Base-by-base conservation (phyloP, 1,140 invertebrate genomes). In the Chelonus insularis region DNA sequence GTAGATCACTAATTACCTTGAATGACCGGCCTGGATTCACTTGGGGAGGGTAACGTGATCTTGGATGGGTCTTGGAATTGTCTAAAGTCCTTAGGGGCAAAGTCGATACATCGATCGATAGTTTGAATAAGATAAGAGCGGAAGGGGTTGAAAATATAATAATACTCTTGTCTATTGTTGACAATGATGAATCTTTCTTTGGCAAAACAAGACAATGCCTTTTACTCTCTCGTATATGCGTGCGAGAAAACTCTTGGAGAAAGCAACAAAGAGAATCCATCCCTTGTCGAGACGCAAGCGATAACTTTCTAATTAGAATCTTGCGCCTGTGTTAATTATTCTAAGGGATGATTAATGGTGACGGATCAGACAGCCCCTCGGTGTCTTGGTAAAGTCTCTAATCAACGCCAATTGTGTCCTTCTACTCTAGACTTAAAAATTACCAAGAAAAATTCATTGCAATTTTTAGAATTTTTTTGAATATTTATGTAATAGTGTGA, bases 1-100 rank as follows among this genome's bases (percentile, higher is more conserved):
- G 68, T 62, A 64, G 58, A 51, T 60, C 58, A 52, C 75, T 77
- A 77, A 78, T 78, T 78, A 78, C 64, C 67, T 62, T 62, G 68
- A 69, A 72, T 73, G 67, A 67, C 63, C 64, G 61, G 68, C 63
- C 69, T 63, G 61, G 57, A 72, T 74, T 75, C 68, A 74, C 66
- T 75, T 75, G 73, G 47, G 29, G 11, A 23, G 18, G 20, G 29
- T 16, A 20, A 39, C 18, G 52, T 18, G 14, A 12, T 36, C 32
- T 55, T 32, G 34, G 52, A 39, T 29, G 16, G 48, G 14, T 14
- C 12, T n/a, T 39, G 41, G 8, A 7, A 9, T 29, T 36, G 52
- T 2, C n/a, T 1, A 14, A 23, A 32, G 29, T 23, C 34, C 52
- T 55, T 37, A 6, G 47, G 32, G 7, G 12, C 11, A 6, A 48